phyloP scores from a whole-genome alignment of 2,797 vertebrate genomes.

The Tenualosa thibaudeaui region DNA sequence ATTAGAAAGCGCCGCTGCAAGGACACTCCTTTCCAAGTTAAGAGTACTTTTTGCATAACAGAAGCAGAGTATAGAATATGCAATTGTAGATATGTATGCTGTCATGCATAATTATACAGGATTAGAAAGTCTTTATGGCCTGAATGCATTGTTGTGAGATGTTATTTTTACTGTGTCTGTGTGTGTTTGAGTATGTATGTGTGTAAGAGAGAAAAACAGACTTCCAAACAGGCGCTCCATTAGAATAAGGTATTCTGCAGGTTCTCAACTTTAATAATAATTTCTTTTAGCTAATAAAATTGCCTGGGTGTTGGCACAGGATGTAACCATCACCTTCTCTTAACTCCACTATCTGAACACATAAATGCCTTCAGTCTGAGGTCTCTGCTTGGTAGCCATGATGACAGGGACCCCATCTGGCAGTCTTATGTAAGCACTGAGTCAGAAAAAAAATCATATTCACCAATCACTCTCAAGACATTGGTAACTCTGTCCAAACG shows the following conservation, averaged over 20 bases:
- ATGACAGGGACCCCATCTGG: slow-evolving; percentile 19
- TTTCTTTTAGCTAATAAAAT: background rate
- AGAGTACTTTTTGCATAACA: background rate
- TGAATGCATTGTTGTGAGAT: background rate
- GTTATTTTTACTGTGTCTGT: background rate
- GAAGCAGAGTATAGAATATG: background rate
- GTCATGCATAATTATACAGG: background rate
- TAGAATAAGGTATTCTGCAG: background rate
- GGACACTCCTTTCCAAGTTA: background rate
- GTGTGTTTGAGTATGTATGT: background rate
- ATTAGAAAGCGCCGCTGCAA: background rate
- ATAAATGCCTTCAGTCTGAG: background rate
- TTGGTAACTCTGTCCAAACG: background rate
- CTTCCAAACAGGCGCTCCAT: background rate
- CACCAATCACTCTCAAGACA: background rate
- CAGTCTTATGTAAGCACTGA: background rate
- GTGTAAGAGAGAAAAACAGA: background rate
- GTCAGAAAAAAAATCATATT: background rate
- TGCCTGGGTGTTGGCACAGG: background rate
- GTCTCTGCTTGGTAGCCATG: background rate
- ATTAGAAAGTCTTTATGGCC: background rate
- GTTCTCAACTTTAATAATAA: background rate
- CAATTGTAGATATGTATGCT: background rate
- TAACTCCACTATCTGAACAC: background rate
- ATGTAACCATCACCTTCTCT: background rate